phyloP scores from a whole-genome alignment of 2,888 invertebrate genomes.

The Cheilosia soror region DNA sequence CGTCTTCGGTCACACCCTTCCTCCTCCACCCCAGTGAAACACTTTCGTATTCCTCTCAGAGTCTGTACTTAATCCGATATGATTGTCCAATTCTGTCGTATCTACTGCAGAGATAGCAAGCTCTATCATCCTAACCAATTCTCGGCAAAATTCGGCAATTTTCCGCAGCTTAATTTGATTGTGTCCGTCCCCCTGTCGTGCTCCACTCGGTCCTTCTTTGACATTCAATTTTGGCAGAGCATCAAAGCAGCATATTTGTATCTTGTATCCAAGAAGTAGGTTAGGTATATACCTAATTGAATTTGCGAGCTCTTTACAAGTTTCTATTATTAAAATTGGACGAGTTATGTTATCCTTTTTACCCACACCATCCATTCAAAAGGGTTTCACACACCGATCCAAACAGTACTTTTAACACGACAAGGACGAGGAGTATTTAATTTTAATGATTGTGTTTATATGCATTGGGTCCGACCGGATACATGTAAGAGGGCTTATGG shows the following conservation, averaged over 20 bases:
- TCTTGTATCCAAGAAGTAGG: background rate
- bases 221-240: constrained; percentile 16
- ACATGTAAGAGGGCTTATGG: background rate
- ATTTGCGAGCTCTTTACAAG: constrained; percentile 49
- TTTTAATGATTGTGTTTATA: constrained; percentile 54
- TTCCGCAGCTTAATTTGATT: constrained; percentile 74
- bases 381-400: background rate
- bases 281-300: constrained; percentile 55
- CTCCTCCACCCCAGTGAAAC: constrained; percentile 3
- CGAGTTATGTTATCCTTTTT: constrained; percentile 39
- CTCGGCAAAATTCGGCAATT: constrained; percentile 69
- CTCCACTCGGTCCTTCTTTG: background rate
- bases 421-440: constrained; percentile 41
- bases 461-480: constrained; percentile 35
- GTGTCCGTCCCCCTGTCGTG: constrained; percentile 8
- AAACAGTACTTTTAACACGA: constrained; percentile 32
- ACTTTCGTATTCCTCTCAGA: constrained; percentile 65
- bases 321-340: constrained; percentile 47
- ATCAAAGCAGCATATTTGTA: constrained; percentile 27
- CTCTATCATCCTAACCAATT: constrained; percentile 63
- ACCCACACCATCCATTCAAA: background rate
- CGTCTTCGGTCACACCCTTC: too few relatives aligned
- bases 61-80: constrained; percentile 61
- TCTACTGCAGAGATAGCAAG: constrained; percentile 21
- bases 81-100: constrained; percentile 67